These are phyloP conservation scores for Venturia canescens DNA, from an alignment of 1,140 invertebrate species.

Conservation along the genomic window DNA sequence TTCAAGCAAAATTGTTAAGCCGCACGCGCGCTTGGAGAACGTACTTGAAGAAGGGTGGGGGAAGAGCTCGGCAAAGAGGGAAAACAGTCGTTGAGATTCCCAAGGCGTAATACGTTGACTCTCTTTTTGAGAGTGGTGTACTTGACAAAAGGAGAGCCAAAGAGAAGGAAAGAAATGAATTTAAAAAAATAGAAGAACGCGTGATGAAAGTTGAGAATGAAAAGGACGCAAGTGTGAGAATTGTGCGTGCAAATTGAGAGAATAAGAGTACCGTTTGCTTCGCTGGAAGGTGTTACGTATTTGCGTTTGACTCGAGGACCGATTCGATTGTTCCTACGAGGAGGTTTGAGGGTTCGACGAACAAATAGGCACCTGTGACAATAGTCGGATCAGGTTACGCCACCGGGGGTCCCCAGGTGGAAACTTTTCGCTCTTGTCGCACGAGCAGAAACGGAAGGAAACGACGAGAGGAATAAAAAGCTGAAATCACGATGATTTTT, in stretches of 20 bases:
- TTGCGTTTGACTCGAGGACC: conserved; percentile 36
- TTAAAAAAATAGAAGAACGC: conserved; percentile 39
- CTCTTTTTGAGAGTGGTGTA: conserved; percentile 37
- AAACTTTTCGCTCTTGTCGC: conserved; percentile 18
- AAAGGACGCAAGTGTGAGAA: not conserved
- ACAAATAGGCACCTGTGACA: conserved; percentile 67
- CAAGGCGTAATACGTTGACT: conserved; percentile 60
- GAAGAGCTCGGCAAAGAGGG: conserved; percentile 62
- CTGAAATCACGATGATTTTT: conserved; percentile 51
- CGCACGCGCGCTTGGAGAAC: conserved; percentile 58
- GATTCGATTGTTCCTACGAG: conserved; percentile 42
- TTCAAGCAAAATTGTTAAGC: conserved; percentile 41
- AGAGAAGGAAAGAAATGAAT: conserved; percentile 49
- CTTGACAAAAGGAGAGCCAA: conserved; percentile 42
- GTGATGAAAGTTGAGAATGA: not conserved
- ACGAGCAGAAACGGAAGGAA: conserved; percentile 38
- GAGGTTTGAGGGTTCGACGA: conserved; percentile 61
- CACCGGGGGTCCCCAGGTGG: conserved; percentile 47
- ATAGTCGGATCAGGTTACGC: conserved; percentile 64
- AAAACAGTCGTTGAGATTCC: conserved; percentile 69
- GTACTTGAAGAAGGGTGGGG: too few relatives aligned
- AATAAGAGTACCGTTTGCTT: not conserved
- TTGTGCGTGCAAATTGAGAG: conserved; percentile 3
- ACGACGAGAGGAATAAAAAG: not conserved
- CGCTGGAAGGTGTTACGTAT: conserved; percentile 1